phyloP scores from a whole-genome alignment of 2,888 invertebrate species.

The Tribolium freemani region DNA sequence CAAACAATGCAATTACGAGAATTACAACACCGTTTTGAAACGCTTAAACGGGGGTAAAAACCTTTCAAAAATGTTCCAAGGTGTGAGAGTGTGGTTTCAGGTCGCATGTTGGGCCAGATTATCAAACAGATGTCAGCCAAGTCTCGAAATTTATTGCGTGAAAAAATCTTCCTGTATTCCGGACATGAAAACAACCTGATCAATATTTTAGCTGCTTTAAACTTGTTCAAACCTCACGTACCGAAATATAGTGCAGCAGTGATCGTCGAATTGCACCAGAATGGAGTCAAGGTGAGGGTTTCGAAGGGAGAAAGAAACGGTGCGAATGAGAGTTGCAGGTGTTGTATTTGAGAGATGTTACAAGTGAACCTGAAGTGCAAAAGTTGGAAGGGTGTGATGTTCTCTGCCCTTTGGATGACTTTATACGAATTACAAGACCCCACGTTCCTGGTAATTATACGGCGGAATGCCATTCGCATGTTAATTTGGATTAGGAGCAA shows the following conservation, averaged over 20 bases:
- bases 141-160: conserved; percentile 49
- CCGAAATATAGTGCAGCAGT: conserved; percentile 63
- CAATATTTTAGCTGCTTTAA: conserved; percentile 69
- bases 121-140: conserved; percentile 58
- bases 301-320: not conserved
- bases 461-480: conserved; percentile 59
- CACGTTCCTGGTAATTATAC: conserved; percentile 63
- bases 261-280: conserved; percentile 60
- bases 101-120: conserved; percentile 59
- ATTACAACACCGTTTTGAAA: conserved; percentile 62
- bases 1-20: conserved; percentile 66
- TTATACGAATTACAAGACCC: conserved; percentile 56
- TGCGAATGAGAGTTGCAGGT: conserved; percentile 52
- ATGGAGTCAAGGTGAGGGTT: conserved; percentile 59
- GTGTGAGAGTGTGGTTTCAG: conserved; percentile 49
- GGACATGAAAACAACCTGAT: conserved; percentile 74
- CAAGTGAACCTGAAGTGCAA: conserved; percentile 54
- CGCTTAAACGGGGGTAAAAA: conserved; percentile 67
- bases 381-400: conserved; percentile 59
- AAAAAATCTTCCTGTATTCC: conserved; percentile 69
- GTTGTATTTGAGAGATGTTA: conserved; percentile 57
- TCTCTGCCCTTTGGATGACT: conserved; percentile 60
- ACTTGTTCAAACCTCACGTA: conserved; percentile 68
- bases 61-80: not conserved
- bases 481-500: conserved; percentile 52